Evolutionary conservation across 2,797 vertebrate genomes (phyloP).

Genomic region (Rhinichthys osculus): DNA sequence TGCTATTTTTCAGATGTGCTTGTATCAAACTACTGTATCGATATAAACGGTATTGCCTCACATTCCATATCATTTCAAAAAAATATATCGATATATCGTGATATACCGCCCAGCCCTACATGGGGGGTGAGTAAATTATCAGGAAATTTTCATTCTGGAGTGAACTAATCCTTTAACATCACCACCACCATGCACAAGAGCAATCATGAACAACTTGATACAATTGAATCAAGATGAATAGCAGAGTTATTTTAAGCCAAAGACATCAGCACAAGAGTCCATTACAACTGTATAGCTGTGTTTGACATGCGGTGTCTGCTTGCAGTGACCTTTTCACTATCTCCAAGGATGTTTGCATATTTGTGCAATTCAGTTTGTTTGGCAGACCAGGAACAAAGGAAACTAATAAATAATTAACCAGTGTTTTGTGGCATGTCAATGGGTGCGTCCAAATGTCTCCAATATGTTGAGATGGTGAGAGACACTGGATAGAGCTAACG

Average conservation of each 20-base stretch:
- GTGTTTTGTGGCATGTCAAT: constrained; percentile 32
- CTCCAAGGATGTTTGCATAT: constrained; percentile 17
- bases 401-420: constrained; percentile 56
- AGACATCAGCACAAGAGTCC: background rate
- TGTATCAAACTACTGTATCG: no score
- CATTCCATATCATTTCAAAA: no score
- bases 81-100: no score
- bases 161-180: no score
- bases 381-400: constrained; percentile 28
- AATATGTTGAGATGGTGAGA: constrained; percentile 20
- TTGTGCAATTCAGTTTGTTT: constrained; percentile 20
- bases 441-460: constrained; percentile 26
- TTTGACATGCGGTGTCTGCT: constrained; percentile 33
- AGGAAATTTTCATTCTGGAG: no score
- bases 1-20: no score
- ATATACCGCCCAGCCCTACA: no score
- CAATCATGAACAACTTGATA: background rate
- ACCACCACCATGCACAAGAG: background rate
- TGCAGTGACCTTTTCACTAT: constrained; percentile 31
- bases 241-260: constrained; percentile 1
- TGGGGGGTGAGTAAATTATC: no score
- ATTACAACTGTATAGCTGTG: background rate
- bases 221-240: background rate
- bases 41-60: no score
- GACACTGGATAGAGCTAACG: constrained; percentile 18